phyloP scores from a whole-genome alignment of 2,113 vertebrate genomes.

The Emydura subglobosa region DNA sequence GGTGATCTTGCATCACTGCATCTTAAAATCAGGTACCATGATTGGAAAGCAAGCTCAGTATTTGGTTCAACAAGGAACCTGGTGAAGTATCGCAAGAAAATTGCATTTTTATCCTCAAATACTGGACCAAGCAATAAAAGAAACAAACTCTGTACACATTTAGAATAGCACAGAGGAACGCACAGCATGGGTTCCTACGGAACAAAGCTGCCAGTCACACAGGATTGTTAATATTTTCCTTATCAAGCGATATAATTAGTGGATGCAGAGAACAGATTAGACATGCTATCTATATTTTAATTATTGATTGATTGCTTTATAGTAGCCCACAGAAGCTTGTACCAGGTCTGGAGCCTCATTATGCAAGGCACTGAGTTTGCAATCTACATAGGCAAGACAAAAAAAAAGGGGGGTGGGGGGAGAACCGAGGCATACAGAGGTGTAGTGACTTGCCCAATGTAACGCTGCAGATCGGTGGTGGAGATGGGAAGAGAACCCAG shows the following conservation, averaged over 20 bases:
- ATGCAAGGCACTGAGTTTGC: not conserved
- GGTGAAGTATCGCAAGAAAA: accelerated
- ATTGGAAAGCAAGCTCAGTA: not conserved
- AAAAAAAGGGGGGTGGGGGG: not conserved
- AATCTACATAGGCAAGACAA: not conserved
- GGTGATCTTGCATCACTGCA: accelerated
- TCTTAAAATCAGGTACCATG: accelerated
- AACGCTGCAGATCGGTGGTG: not conserved
- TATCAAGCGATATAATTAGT: not conserved
- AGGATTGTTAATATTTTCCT: not conserved
- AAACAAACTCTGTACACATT: not conserved
- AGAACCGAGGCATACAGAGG: not conserved
- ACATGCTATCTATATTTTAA: not conserved
- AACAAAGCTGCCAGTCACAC: not conserved
- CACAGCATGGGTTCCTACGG: not conserved
- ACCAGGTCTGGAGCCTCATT: not conserved
- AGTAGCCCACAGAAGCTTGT: not conserved
- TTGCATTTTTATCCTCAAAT: not conserved
- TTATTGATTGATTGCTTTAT: not conserved
- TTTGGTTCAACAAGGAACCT: not conserved
- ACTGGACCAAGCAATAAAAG: not conserved
- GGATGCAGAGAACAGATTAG: not conserved
- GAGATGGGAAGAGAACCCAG: not conserved
- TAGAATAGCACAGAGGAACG: not conserved
- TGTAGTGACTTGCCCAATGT: not conserved